Conservation (phyloP, 2,797 vertebrate genomes). For the Poeciliopsis presidionis region DNA sequence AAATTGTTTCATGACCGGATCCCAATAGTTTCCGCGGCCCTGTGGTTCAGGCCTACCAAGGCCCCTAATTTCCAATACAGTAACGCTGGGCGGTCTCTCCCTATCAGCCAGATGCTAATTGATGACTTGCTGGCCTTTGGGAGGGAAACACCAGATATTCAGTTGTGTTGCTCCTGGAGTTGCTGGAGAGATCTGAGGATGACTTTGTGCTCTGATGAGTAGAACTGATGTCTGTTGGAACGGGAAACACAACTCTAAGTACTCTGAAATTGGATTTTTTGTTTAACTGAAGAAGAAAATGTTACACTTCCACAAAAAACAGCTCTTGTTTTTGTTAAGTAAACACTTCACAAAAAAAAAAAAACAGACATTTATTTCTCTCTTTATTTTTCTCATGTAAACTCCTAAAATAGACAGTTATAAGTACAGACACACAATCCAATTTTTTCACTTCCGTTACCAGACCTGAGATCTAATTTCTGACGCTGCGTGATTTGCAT, state of each 20-base stretch:
- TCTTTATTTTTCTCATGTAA: background rate
- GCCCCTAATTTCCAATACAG: slow-evolving; percentile 7
- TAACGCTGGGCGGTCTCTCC: slow-evolving; percentile 12
- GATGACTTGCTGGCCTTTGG: slow-evolving; percentile 4
- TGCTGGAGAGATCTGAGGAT: background rate
- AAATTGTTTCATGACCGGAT: slow-evolving; percentile 74
- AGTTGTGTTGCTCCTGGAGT: background rate
- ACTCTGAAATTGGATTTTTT: background rate
- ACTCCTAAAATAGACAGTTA: background rate
- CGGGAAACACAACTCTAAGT: background rate
- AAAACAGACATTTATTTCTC: background rate
- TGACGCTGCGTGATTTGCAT: no score
- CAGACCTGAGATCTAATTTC: no score
- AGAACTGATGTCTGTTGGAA: background rate
- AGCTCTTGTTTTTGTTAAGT: background rate
- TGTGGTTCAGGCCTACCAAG: slow-evolving; percentile 13
- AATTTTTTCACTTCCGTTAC: no score
- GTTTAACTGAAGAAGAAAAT: background rate
- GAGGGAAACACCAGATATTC: slow-evolving; percentile 4
- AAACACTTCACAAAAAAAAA: background rate
- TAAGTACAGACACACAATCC: background rate
- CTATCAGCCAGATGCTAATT: slow-evolving; percentile 20
- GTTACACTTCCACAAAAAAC: background rate
- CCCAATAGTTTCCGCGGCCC: slow-evolving; percentile 39
- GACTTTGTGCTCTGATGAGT: background rate